Evolutionary conservation across 2,888 invertebrate genomes (phyloP).

Genomic region (Eristalis arbustorum): DNA sequence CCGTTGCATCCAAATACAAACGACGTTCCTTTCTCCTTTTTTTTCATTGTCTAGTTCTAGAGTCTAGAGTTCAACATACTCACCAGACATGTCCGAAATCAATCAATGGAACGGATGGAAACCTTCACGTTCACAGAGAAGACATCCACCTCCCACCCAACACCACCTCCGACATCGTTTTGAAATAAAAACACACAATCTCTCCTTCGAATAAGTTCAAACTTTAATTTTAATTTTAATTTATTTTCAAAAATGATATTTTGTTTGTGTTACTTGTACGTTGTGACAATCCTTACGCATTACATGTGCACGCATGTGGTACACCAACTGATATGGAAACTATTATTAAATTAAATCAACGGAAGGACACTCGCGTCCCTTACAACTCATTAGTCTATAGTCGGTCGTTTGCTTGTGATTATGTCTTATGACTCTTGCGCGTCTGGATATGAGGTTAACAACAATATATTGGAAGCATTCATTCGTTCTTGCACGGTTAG

Average conservation of each 20-base stretch:
- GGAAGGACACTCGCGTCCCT: constrained; percentile 18
- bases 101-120: no score
- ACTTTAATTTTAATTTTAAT: constrained; percentile 47
- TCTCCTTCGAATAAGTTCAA: constrained; percentile 24
- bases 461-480: constrained; percentile 57
- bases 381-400: constrained; percentile 25
- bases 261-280: constrained; percentile 41
- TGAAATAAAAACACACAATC: constrained; percentile 6
- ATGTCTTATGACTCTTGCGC: constrained; percentile 42
- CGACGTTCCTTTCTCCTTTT: no score
- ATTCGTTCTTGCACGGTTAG: constrained; percentile 35
- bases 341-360: constrained; percentile 44
- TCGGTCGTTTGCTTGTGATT: constrained; percentile 30
- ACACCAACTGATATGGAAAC: constrained; percentile 52
- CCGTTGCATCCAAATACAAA: no score
- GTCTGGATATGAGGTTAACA: constrained; percentile 61
- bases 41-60: no score
- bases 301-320: constrained; percentile 2
- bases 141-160: no score
- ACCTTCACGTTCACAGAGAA: no score
- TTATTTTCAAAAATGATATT: constrained; percentile 60
- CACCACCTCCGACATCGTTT: neutral
- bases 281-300: constrained; percentile 57
- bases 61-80: no score
- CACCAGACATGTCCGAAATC: no score